Conservation (phyloP, 1,140 invertebrate species). For the Pararge aegeria region DNA sequence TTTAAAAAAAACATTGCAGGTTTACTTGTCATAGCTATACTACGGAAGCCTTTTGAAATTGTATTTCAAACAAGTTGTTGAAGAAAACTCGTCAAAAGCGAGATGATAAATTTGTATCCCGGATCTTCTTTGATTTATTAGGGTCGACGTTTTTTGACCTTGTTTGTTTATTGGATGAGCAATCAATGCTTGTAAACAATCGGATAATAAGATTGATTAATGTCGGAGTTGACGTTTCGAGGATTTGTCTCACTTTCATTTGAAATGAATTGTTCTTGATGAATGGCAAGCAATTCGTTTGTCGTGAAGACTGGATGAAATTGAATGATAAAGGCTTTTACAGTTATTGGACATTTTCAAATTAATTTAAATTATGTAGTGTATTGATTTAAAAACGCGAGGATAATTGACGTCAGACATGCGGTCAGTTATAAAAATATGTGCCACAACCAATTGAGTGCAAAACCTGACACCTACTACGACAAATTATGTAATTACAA, state of each 20-base stretch:
- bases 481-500: too few relatives aligned
- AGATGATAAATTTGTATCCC: background rate
- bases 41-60: background rate
- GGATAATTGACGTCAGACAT: too few relatives aligned
- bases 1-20: too few relatives aligned
- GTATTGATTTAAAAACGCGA: too few relatives aligned
- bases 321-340: background rate
- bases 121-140: background rate
- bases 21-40: background rate
- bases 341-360: too few relatives aligned
- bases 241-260: slow-evolving; percentile 2
- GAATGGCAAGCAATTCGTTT: background rate
- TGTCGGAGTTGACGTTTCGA: background rate
- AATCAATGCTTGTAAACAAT: slow-evolving; percentile 7
- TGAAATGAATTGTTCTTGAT: slow-evolving; percentile 1
- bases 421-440: too few relatives aligned
- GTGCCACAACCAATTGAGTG: too few relatives aligned
- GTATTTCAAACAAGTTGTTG: background rate
- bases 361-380: too few relatives aligned
- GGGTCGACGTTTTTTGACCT: background rate
- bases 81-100: background rate
- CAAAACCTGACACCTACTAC: too few relatives aligned
- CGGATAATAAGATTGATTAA: background rate
- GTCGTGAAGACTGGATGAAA: background rate
- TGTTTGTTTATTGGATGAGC: slow-evolving; percentile 4